Conservation (phyloP, 2,888 invertebrate genomes). For the Idaea straminata region DNA sequence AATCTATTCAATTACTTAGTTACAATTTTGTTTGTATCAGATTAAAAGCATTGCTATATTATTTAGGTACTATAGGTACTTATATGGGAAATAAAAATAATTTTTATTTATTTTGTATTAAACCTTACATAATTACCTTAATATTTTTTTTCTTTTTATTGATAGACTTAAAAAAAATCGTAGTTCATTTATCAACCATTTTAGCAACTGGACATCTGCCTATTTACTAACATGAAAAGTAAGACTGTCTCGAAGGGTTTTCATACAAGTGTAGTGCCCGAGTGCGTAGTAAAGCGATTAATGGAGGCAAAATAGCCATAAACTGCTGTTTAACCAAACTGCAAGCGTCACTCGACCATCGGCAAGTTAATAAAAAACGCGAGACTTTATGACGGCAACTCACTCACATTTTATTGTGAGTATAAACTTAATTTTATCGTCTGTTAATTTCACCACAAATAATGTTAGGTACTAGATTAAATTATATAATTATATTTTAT, state of each 20-base stretch:
- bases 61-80: background rate
- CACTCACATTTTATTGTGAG: constrained; percentile 80
- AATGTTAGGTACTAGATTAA: constrained; percentile 74
- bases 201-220: constrained; percentile 16
- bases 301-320: constrained; percentile 79
- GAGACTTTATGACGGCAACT: constrained; percentile 80
- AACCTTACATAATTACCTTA: too few species aligned
- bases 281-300: constrained; percentile 79
- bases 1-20: constrained; percentile 8
- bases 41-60: background rate
- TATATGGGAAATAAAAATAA: too few species aligned
- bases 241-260: constrained; percentile 55
- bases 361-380: constrained; percentile 78
- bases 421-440: constrained; percentile 81
- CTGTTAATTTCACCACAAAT: constrained; percentile 81
- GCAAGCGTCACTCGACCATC: constrained; percentile 77
- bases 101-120: too few species aligned
- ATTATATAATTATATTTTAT: constrained; percentile 70
- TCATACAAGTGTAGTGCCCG: constrained; percentile 53
- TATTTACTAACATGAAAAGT: constrained; percentile 19
- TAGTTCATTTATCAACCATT: constrained; percentile 11
- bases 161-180: too few species aligned
- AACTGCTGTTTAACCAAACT: constrained; percentile 80
- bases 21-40: constrained; percentile 4
- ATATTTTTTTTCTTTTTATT: too few species aligned